phyloP scores from a whole-genome alignment of 2,113 vertebrate genomes.

The Ellobius talpinus region DNA sequence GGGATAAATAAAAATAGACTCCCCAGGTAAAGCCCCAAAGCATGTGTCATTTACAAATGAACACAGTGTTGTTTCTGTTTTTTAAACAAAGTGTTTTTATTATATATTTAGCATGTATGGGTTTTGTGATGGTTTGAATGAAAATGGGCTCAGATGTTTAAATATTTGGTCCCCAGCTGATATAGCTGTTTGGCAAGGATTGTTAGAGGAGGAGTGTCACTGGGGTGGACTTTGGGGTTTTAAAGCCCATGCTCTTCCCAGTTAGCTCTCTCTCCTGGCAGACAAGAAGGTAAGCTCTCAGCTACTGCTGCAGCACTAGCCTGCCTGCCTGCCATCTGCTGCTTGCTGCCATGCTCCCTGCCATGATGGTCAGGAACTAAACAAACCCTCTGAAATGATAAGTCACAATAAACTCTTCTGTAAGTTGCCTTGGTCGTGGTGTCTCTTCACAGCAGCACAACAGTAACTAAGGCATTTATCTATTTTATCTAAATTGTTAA shows the following conservation, averaged over 20 bases:
- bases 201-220: neutral
- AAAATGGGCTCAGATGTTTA: neutral
- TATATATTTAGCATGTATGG: neutral
- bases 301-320: neutral
- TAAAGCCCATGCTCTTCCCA: neutral
- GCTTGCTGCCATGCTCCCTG: neutral
- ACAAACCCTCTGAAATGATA: neutral
- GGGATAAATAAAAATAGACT: neutral
- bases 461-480: neutral
- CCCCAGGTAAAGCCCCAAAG: neutral
- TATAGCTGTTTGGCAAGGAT: neutral
- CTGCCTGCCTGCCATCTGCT: neutral
- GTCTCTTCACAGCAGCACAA: neutral
- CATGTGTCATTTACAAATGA: neutral
- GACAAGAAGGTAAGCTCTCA: neutral
- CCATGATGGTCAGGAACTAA: neutral
- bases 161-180: neutral
- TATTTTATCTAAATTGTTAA: conserved; percentile 4
- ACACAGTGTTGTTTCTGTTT: neutral
- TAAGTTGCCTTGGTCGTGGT: neutral
- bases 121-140: neutral
- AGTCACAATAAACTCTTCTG: neutral
- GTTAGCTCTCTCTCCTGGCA: neutral
- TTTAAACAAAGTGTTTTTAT: neutral
- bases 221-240: neutral